Conservation (phyloP, 2,113 vertebrate species). For the Dryoscopus gambensis region DNA sequence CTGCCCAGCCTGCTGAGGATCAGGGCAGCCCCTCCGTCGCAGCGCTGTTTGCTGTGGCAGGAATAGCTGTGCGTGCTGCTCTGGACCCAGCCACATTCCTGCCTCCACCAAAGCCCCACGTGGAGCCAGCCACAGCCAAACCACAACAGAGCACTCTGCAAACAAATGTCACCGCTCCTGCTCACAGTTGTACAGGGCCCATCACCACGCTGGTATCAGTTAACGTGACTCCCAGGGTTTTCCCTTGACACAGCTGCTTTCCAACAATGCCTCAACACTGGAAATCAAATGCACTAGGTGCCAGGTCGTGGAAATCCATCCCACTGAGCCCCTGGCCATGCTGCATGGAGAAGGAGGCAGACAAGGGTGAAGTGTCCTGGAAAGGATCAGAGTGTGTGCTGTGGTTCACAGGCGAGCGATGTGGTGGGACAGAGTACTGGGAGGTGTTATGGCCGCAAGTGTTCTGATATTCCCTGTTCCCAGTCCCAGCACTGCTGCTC, state of each 20-base stretch:
- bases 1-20: not conserved
- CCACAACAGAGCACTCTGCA: not conserved
- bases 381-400: not conserved
- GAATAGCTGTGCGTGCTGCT: not conserved
- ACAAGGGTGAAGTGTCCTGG: not conserved
- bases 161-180: not conserved
- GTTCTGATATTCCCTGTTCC: not conserved
- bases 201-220: rapidly evolving
- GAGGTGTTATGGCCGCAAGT: not conserved
- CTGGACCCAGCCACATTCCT: not conserved
- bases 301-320: not conserved
- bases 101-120: not conserved
- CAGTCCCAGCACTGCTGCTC: not conserved
- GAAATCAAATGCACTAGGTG: not conserved
- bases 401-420: not conserved
- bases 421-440: not conserved
- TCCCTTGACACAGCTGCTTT: not conserved
- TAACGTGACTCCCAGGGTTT: rapidly evolving
- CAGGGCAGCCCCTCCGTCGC: rapidly evolving
- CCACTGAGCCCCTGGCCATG: not conserved
- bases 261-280: not conserved
- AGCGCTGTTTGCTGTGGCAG: not conserved
- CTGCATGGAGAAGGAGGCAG: not conserved
- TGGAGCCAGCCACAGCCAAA: not conserved
- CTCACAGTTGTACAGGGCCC: not conserved